phyloP scores from a whole-genome alignment of 2,797 vertebrate genomes.

The Crenuchus spilurus region DNA sequence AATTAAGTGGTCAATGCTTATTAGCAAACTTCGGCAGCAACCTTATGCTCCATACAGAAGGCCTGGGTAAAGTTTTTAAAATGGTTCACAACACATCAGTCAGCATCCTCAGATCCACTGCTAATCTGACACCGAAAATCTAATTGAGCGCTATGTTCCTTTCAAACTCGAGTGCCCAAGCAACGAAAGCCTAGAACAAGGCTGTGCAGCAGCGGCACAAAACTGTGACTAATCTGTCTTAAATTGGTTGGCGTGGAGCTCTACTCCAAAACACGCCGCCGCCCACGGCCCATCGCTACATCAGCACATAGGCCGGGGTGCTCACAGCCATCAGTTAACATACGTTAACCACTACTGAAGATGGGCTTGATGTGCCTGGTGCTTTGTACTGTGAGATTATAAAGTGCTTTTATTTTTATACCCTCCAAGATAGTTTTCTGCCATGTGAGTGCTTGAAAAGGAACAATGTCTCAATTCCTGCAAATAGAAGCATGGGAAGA shows the following conservation, averaged over 20 bases:
- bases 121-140: conserved; percentile 31
- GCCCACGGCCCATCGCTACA: conserved; percentile 23
- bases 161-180: conserved; percentile 8
- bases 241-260: conserved; percentile 31
- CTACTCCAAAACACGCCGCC: conserved; percentile 21
- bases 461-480: conserved; percentile 31
- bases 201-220: conserved; percentile 23
- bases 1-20: no score
- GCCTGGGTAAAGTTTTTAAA: not conserved
- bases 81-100: not conserved
- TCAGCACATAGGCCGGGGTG: conserved; percentile 26
- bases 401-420: conserved; percentile 38
- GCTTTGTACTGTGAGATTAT: conserved; percentile 39
- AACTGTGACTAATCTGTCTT: conserved; percentile 42
- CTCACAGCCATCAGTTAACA: conserved; percentile 25
- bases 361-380: conserved; percentile 38
- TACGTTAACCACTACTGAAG: conserved; percentile 35
- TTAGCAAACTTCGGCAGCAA: not conserved
- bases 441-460: conserved; percentile 28
- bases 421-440: conserved; percentile 20
- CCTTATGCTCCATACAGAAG: not conserved
- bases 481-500: conserved; percentile 7
- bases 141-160: conserved; percentile 6
- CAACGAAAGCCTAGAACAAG: conserved; percentile 23
- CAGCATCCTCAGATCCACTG: conserved; percentile 25